Conservation (phyloP, 1,140 invertebrate genomes). For the Penaeus japonicus region DNA sequence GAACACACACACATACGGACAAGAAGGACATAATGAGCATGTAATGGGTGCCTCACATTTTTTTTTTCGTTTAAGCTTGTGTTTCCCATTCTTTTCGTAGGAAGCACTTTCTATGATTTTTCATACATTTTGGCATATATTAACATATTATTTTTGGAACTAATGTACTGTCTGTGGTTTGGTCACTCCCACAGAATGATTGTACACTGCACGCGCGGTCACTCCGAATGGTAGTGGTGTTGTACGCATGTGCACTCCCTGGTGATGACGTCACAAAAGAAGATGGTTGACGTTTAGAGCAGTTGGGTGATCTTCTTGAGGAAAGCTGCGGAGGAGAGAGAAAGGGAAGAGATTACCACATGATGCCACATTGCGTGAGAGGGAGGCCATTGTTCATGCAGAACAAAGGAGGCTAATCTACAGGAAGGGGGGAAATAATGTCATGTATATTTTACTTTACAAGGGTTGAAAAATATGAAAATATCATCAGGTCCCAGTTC, state of each 20-base stretch:
- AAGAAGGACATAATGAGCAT: constrained; percentile 42
- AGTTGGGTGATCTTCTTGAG: constrained; percentile 46
- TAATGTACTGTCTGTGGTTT: constrained; percentile 44
- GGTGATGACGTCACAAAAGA: constrained; percentile 27
- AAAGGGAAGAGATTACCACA: background rate
- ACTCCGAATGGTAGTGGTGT: constrained; percentile 48
- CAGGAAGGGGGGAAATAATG: no score
- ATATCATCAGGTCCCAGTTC: no score
- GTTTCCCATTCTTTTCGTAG: background rate
- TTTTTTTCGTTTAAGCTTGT: constrained; percentile 21
- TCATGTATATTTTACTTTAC: no score
- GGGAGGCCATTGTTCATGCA: background rate
- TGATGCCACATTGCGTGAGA: background rate
- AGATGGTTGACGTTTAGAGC: constrained; percentile 41
- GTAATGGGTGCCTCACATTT: constrained; percentile 30
- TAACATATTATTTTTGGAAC: constrained; percentile 11
- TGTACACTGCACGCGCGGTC: constrained; percentile 51
- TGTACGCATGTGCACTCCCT: constrained; percentile 43
- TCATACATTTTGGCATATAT: background rate
- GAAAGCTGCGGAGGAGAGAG: constrained; percentile 31
- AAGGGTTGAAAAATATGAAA: no score
- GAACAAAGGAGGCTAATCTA: background rate
- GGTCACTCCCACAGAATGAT: constrained; percentile 45
- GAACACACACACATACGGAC: constrained; percentile 41
- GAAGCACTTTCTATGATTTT: background rate